Base-by-base conservation (phyloP, 2,113 vertebrate genomes). In the Labeo catla region DNA sequence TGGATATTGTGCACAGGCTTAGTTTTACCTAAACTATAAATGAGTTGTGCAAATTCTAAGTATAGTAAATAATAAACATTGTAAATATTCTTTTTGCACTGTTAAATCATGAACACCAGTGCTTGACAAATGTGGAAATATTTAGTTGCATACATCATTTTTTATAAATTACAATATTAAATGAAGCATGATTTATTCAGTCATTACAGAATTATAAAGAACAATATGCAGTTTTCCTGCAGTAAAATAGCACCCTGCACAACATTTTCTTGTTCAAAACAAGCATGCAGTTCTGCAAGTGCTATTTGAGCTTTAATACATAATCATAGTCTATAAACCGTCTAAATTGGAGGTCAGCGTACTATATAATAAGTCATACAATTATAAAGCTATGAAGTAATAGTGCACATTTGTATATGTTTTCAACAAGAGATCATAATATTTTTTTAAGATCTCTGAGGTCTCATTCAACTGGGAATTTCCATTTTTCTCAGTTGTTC, bases 401-500 rank as follows among this genome's bases (percentile, higher is more conserved):
- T 34, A 66, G 59, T 65, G 59, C 12, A 81, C 43, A 66, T 78
- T 84, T 86, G 15, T 83, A 49, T 72, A 11, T 72, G 49, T 81
- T 10, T 50, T 63, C 57, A 54, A 7, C 15, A 59, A 9, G 7
- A 54, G 43, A 82, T 49, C 36, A 84, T 84, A 77, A 77, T 28
- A n/a, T 36, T 65, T 84, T 39, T 74, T 68, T 80, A 63, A 50
- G 50, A 59, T 65, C 54, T 81, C n/a, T 80, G 45, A 72, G 52
- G 50, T 54, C 77, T 81, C 49, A 45, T 23, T 81, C 66, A 72
- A 16, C 54, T n/a, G 36, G 50, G n/a, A 70, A 70, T 85, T 79
- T 89, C 81, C 74, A 80, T n/a, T 80, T 84, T 39, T 84, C 59
- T 84, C 77, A 82, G 43, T 57, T 88, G 70, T 89, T 89, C 85